Evolutionary conservation across 2,113 vertebrate genomes (phyloP).

Genomic region (Semicossyphus pulcher): DNA sequence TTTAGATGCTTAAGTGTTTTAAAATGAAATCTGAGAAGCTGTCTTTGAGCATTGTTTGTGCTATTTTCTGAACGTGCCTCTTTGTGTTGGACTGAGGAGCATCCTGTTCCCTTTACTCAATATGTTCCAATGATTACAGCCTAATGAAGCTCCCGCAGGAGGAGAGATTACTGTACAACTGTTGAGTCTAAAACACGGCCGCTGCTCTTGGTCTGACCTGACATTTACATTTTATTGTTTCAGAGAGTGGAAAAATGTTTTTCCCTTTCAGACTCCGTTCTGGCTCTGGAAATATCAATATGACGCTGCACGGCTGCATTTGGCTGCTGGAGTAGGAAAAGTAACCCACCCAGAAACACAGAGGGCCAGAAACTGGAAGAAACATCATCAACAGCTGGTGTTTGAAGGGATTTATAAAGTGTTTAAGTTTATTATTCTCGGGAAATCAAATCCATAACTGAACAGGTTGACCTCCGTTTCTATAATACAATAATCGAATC

Average conservation of each 20-base stretch:
- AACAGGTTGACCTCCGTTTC: neutral
- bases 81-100: too few relatives aligned
- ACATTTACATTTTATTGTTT: conserved; percentile 67
- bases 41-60: too few relatives aligned
- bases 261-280: conserved; percentile 56
- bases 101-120: neutral
- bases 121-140: neutral
- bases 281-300: conserved; percentile 73
- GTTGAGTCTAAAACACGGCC: conserved; percentile 36
- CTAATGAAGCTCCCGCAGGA: neutral
- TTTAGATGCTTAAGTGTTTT: too few relatives aligned
- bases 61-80: too few relatives aligned
- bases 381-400: conserved; percentile 46
- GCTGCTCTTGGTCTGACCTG: conserved; percentile 31
- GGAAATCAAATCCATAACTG: conserved; percentile 12
- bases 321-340: conserved; percentile 64
- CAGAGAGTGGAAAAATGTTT: conserved; percentile 54
- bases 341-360: conserved; percentile 46
- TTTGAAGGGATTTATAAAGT: conserved; percentile 13
- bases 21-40: neutral
- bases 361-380: conserved; percentile 21
- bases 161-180: conserved; percentile 2
- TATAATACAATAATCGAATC: neutral
- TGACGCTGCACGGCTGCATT: conserved; percentile 43
- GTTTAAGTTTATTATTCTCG: neutral